A percentile compares a stretch with the other conserved stretches of the same genome.
Evolutionary conservation across 1,140 invertebrate species (phyloP).

Genomic region (Drosophila athabasca): DNA sequence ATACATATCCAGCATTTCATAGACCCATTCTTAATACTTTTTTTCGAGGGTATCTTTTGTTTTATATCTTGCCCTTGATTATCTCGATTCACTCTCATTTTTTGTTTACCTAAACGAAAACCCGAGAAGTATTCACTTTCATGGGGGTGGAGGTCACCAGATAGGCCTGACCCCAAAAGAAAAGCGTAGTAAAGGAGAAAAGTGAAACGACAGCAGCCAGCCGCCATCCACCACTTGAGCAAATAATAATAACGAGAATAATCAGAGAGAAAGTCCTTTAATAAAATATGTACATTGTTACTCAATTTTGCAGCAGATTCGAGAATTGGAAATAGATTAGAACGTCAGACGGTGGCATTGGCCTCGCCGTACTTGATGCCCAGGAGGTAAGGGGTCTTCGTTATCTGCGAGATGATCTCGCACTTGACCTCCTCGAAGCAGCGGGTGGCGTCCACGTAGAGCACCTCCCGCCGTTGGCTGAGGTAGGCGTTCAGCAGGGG

Average conservation of each 20-base stretch:
- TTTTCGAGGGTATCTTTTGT: conserved; percentile 9
- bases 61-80: no score
- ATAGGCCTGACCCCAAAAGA: conserved; percentile 56
- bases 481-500: conserved; percentile 59
- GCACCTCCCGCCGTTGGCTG: conserved; percentile 63
- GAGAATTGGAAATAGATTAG: not conserved
- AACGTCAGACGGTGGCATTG: conserved; percentile 17
- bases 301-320: conserved; percentile 42
- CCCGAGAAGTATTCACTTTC: conserved; percentile 58
- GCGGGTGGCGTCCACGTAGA: conserved; percentile 68
- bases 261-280: conserved; percentile 45
- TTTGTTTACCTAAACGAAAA: conserved; percentile 73
- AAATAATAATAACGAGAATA: conserved; percentile 66
- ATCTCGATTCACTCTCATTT: conserved; percentile 27
- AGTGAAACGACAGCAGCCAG: conserved; percentile 35
- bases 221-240: conserved; percentile 65
- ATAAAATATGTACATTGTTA: conserved; percentile 31
- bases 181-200: not conserved
- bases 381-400: conserved; percentile 67
- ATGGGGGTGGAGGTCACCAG: conserved; percentile 41
- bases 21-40: no score
- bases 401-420: conserved; percentile 51
- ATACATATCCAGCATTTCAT: no score
- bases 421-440: conserved; percentile 73
- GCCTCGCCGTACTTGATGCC: conserved; percentile 70